Evolutionary conservation across 2,113 vertebrate genomes (phyloP).

Genomic region (Delphinapterus leucas): DNA sequence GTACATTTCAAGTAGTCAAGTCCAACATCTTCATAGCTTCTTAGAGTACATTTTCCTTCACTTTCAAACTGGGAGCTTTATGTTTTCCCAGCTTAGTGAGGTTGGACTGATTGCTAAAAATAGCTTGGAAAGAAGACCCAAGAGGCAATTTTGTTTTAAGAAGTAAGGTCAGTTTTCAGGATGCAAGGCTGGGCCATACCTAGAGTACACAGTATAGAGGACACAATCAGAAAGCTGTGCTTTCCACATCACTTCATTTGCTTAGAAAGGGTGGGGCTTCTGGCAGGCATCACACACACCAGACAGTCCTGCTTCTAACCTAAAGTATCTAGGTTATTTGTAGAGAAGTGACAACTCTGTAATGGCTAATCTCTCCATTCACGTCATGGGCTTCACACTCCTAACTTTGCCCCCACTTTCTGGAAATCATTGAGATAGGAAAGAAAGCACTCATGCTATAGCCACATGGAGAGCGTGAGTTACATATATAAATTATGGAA

Average conservation of each 20-base stretch:
- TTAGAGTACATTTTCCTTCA: not conserved
- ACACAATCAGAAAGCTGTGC: not conserved
- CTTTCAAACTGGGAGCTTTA: constrained; percentile 2
- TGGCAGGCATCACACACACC: not conserved
- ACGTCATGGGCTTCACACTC: not conserved
- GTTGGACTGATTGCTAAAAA: not conserved
- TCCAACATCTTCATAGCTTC: constrained; percentile 2
- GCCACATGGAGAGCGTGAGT: not conserved
- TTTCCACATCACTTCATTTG: not conserved
- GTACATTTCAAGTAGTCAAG: constrained; percentile 29
- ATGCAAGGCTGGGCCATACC: not conserved
- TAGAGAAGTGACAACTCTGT: constrained; percentile 16
- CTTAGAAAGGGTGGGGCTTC: not conserved
- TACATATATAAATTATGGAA: not conserved
- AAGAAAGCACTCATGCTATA: not conserved
- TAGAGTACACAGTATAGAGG: not conserved
- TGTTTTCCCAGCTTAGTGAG: constrained; percentile 21
- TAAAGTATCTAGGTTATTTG: constrained; percentile 18
- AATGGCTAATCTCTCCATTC: constrained; percentile 11
- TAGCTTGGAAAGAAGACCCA: constrained; percentile 13
- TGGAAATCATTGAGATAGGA: not conserved
- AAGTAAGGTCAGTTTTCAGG: constrained; percentile 16
- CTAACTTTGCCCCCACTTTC: not conserved
- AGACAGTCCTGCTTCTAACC: not conserved
- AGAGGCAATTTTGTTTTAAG: constrained; percentile 9